Conservation (phyloP, 1,140 invertebrate genomes). For the Megathymus violae region DNA sequence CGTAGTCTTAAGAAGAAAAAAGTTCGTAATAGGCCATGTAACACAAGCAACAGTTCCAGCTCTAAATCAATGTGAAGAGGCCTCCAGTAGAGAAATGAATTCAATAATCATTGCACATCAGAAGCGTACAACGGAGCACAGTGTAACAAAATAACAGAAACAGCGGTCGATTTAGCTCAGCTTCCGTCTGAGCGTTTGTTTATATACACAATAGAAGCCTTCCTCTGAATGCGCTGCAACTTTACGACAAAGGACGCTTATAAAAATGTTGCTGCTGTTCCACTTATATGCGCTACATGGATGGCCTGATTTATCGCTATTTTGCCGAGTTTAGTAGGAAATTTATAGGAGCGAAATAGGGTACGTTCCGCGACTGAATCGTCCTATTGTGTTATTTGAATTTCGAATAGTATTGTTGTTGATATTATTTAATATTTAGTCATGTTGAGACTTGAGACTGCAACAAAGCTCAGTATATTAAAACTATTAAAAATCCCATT, state of each 20-base stretch:
- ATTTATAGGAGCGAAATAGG: slow-evolving; percentile 20
- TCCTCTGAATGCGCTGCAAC: slow-evolving; percentile 22
- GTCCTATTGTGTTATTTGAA: slow-evolving; percentile 20
- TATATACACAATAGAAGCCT: slow-evolving; percentile 21
- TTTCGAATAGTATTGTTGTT: neutral
- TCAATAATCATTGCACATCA: slow-evolving; percentile 11
- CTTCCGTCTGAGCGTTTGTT: slow-evolving; percentile 19
- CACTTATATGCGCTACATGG: slow-evolving; percentile 5
- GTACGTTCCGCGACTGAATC: slow-evolving; percentile 1
- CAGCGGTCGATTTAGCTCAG: slow-evolving; percentile 10
- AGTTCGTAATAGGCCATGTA: too few species aligned
- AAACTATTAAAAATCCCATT: too few species aligned
- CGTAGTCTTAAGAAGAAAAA: too few species aligned
- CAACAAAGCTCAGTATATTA: too few species aligned
- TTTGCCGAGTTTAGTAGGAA: slow-evolving; percentile 18
- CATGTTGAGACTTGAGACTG: too few species aligned
- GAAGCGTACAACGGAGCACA: neutral
- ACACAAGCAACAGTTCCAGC: neutral
- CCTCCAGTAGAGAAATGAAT: neutral
- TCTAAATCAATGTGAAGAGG: neutral
- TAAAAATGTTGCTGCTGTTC: slow-evolving; percentile 31
- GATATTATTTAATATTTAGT: neutral
- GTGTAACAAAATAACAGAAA: slow-evolving; percentile 10
- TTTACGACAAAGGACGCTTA: slow-evolving; percentile 31
- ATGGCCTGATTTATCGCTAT: slow-evolving; percentile 29